phyloP scores from a whole-genome alignment of 2,797 vertebrate species.

The Psittacula echo region DNA sequence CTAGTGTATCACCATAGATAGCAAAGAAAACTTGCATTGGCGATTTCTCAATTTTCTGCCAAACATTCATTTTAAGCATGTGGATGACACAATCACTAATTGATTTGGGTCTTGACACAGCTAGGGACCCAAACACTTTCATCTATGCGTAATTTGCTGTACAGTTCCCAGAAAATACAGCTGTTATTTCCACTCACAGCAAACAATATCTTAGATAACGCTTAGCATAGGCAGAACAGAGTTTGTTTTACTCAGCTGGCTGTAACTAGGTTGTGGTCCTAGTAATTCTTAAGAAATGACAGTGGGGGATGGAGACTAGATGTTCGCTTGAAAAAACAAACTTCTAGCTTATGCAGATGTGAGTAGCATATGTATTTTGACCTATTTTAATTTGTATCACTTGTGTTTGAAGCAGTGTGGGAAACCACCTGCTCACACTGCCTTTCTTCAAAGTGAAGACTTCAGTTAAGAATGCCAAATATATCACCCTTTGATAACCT shows the following conservation, averaged over 20 bases:
- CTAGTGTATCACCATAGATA: neutral
- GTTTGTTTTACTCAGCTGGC: slow-evolving; percentile 5
- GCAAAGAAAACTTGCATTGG: neutral
- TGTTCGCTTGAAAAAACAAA: neutral
- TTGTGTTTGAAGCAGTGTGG: neutral
- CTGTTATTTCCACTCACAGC: neutral
- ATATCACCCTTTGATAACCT: slow-evolving; percentile 10
- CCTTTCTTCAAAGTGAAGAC: slow-evolving; percentile 1
- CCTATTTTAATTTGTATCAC: neutral
- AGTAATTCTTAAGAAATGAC: neutral
- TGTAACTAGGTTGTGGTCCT: neutral
- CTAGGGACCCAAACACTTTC: neutral
- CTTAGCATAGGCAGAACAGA: slow-evolving; percentile 4
- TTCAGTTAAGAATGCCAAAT: slow-evolving; percentile 34
- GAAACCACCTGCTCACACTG: slow-evolving; percentile 6
- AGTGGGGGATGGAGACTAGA: neutral
- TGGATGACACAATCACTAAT: neutral
- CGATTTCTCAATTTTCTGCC: neutral
- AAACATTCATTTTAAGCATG: neutral
- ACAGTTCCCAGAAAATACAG: neutral
- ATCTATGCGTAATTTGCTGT: neutral
- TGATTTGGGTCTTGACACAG: neutral
- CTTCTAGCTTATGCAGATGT: neutral
- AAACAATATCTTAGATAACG: slow-evolving; percentile 40
- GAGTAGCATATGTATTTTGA: neutral